Evolutionary conservation across 2,113 vertebrate genomes (phyloP).

Genomic region (Thunnus thynnus): DNA sequence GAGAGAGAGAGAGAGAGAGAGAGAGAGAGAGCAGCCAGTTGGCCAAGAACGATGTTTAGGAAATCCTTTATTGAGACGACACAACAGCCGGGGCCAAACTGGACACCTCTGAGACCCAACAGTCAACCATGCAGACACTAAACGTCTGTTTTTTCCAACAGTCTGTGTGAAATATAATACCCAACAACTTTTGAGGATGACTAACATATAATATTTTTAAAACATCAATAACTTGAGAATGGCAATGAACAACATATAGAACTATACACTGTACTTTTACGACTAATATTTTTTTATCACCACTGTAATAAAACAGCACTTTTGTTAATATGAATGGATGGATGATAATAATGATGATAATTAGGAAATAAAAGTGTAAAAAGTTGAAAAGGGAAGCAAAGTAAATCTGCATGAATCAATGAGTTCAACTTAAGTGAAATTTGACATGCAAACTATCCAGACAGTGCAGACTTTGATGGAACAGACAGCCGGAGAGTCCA

Average conservation of each 20-base stretch:
- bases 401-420: no score
- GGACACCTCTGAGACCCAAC: conserved; percentile 51
- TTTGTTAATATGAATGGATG: background rate
- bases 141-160: conserved; percentile 5
- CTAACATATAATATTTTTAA: background rate
- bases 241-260: background rate
- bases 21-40: conserved; percentile 36
- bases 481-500: no score
- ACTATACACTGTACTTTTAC: no score
- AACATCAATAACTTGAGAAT: background rate
- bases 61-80: conserved; percentile 61
- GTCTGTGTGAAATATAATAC: conserved; percentile 16
- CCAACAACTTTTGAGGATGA: conserved; percentile 2
- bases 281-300: background rate
- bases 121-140: conserved; percentile 2
- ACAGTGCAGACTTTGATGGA: no score
- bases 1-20: background rate
- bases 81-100: conserved; percentile 33
- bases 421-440: no score
- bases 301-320: background rate
- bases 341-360: background rate
- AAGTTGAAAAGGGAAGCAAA: no score
- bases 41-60: conserved; percentile 61
- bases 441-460: no score
- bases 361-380: background rate